Evolutionary conservation across 2,888 invertebrate species (phyloP), one percentile per base, ranked within the genome.

Genomic region (Amblyjoppa proteus): DNA sequence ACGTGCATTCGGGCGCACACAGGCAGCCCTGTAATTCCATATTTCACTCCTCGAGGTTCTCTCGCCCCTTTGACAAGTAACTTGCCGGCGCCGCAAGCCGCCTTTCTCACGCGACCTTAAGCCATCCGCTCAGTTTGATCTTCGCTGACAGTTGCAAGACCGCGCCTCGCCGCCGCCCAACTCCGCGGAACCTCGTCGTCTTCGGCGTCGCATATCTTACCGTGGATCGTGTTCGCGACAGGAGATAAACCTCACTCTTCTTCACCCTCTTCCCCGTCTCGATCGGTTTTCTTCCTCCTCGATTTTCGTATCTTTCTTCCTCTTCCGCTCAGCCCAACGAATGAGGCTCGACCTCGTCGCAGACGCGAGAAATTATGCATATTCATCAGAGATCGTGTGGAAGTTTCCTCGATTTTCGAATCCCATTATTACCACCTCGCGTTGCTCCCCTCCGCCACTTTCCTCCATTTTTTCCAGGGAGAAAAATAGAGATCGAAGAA

Each of bases 161-260:
- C 68, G 71, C 70, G 45, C 25, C 66, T n/a, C 31, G 38, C 68
- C 28, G 64, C 69, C 61, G 82, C 56, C 41, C 76, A 79, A 81
- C 73, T 79, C 64, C 74, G 77, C 68, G 71, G 71, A 80, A 69
- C 58, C 66, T 78, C 87, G 86, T 87, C 85, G 83, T 78, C 88
- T 85, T 89, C 86, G 83, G 87, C 84, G 84, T 87, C 85, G 89
- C 89, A 71, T 83, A 88, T 86, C 79, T 87, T 88, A 88, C 84
- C 83, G 58, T 49, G 71, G 78, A 79, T 77, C 81, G 80, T 79
- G 81, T 73, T 79, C 81, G 71, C 61, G 84, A 78, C 79, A 56
- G 77, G 38, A 71, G 61, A 81, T 68, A 74, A 76, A 68, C 81
- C 58, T 38, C 61, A 53, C 64, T 81, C 69, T 61, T 81, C 70